Evolutionary conservation across 2,113 vertebrate species (phyloP), one percentile per base, ranked within the genome.

Genomic region (Labrus mixtus): DNA sequence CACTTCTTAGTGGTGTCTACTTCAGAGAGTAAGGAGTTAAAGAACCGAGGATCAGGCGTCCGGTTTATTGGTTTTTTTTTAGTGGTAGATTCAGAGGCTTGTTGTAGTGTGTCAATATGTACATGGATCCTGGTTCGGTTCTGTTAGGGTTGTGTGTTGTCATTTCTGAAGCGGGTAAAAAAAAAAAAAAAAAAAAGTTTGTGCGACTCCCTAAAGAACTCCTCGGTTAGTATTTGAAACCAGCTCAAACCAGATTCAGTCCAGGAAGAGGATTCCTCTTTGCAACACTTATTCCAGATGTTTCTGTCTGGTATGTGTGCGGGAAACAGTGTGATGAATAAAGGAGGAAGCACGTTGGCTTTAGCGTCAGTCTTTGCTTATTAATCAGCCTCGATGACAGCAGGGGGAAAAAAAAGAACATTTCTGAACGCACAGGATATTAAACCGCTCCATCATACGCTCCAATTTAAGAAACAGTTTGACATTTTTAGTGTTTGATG

Each of bases 171-270:
- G 46, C 15, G 6, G 73, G 57, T 68, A 51, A 68, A 29, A 29
- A 29, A 33, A 33, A 33, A 33, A 33, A 33, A 33, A 33, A 2
- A 33, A 33, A 6, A 67, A 20, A 53, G n/a, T 33, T 56, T 7
- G 61, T 15, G 3, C 15, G 12, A 48, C 41, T 76, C 64, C 59
- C 58, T 75, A 22, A 53, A 56, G 45, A 29, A 22, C 22, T 51
- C 36, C 41, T 61, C 29, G 0, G 10, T 54, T 62, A 59, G 45
- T 70, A 76, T 81, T 76, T 79, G 64, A 89, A 85, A 89, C 66
- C 68, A 64, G 82, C 85, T 83, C 79, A 87, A 90, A 81, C 78
- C 10, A 73, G 68, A 83, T 46, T 46, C 56, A 62, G 48, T 72
- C 36, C 66, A 37, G 58, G 66, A 63, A 23, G 75, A 48, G 62